Percentiles rank a stretch among this genome's conserved stretches.
These are phyloP conservation scores for Drosophila nikananu DNA, from an alignment of 1,140 invertebrate genomes.

Conservation along the genomic window DNA sequence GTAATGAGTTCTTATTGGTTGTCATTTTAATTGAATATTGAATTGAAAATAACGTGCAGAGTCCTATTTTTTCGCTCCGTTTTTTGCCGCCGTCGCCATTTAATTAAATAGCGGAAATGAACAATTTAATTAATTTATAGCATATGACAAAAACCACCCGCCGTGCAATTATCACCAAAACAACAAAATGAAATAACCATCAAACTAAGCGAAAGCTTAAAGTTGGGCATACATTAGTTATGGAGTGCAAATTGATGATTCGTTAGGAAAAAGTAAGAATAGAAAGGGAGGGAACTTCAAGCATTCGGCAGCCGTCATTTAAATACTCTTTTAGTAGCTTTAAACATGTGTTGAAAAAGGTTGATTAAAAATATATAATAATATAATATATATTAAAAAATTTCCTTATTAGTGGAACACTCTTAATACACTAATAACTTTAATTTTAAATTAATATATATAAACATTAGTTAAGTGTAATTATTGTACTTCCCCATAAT, in stretches of 20 bases:
- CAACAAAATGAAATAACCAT: constrained; percentile 17
- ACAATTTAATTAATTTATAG: constrained; percentile 76
- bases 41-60: constrained; percentile 40
- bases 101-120: constrained; percentile 77
- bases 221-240: constrained; percentile 15
- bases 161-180: constrained; percentile 26
- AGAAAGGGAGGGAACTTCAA: neutral
- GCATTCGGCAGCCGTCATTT: neutral
- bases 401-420: no score
- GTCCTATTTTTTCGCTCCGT: constrained; percentile 2
- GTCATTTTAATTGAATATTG: constrained; percentile 68
- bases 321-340: neutral
- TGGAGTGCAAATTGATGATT: constrained; percentile 10
- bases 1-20: constrained; percentile 42
- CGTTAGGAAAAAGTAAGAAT: neutral
- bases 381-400: no score
- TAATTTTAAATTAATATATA: no score
- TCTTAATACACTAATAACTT: no score
- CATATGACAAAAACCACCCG: constrained; percentile 36
- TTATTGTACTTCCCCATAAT: no score
- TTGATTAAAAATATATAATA: no score
- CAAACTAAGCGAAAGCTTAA: constrained; percentile 19
- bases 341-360: neutral
- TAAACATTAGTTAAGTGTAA: no score
- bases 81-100: constrained; percentile 26